Percentiles rank a stretch among this genome's conserved stretches.
Evolutionary conservation across 2,888 invertebrate species (phyloP).

Genomic region (Gari tellinella): DNA sequence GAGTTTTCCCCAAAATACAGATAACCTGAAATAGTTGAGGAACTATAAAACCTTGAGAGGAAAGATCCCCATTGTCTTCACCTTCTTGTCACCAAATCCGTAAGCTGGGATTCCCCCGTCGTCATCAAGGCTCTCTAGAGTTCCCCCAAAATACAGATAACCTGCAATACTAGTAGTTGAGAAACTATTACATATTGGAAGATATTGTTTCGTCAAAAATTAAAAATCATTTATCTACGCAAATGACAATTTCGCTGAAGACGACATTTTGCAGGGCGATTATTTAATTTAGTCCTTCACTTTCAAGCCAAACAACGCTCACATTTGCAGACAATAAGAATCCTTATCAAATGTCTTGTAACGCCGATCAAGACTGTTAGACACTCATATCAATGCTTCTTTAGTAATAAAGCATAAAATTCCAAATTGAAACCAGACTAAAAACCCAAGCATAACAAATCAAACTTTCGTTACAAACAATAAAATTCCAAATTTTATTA

Average conservation of each 20-base stretch:
- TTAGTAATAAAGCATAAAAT: no score
- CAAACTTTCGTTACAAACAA: no score
- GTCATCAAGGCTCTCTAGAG: slow-evolving; percentile 84
- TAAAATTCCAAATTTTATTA: no score
- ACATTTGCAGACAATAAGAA: no score
- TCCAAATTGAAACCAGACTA: no score
- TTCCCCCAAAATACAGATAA: slow-evolving; percentile 84
- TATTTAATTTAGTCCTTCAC: not conserved
- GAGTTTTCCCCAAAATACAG: no score
- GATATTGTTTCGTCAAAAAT: not conserved
- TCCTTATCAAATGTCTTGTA: no score
- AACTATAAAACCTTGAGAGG: slow-evolving; percentile 81
- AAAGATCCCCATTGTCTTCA: slow-evolving; percentile 84
- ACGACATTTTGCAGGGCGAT: not conserved
- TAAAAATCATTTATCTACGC: not conserved
- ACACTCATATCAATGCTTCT: no score
- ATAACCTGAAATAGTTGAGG: no score
- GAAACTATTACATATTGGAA: not conserved
- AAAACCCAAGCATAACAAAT: no score
- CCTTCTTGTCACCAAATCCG: slow-evolving; percentile 85
- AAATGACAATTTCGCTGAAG: not conserved
- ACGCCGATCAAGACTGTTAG: no score
- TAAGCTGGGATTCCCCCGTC: slow-evolving; percentile 84
- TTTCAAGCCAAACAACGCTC: no score
- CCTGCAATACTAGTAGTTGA: slow-evolving; percentile 69